phyloP scores from a whole-genome alignment of 2,797 vertebrate species.

The Chiroxiphia lanceolata region DNA sequence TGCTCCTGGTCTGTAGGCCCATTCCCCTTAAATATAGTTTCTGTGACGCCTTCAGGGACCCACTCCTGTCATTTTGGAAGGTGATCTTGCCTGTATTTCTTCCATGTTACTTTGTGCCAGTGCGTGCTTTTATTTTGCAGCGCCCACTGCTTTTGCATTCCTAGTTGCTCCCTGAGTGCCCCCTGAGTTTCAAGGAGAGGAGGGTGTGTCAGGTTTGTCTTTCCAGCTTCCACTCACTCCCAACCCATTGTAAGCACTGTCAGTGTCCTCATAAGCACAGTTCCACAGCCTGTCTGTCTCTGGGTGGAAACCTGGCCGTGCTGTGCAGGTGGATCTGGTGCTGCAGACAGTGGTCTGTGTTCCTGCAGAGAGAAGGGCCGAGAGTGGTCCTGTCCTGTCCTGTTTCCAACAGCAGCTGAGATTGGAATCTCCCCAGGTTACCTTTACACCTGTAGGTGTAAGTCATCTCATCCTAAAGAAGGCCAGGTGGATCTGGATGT shows the following conservation, averaged over 20 bases:
- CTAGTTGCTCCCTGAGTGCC: neutral
- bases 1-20: rapidly evolving
- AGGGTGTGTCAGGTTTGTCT: neutral
- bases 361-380: neutral
- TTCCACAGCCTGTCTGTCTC: neutral
- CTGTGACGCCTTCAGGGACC: neutral
- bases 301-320: neutral
- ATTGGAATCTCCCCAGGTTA: neutral
- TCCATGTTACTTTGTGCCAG: neutral
- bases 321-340: too few species aligned
- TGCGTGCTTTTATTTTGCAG: neutral
- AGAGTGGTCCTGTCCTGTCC: neutral
- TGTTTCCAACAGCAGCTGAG: rapidly evolving
- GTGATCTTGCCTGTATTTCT: neutral
- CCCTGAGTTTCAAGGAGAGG: neutral
- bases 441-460: neutral
- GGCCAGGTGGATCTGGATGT: neutral
- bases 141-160: neutral
- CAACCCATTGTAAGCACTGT: neutral
- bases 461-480: neutral
- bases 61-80: neutral
- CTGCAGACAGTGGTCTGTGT: neutral
- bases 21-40: neutral
- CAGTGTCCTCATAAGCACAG: neutral
- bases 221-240: neutral